These are phyloP conservation scores for Osmerus mordax DNA, from an alignment of 2,113 vertebrate species.

Conservation along the genomic window DNA sequence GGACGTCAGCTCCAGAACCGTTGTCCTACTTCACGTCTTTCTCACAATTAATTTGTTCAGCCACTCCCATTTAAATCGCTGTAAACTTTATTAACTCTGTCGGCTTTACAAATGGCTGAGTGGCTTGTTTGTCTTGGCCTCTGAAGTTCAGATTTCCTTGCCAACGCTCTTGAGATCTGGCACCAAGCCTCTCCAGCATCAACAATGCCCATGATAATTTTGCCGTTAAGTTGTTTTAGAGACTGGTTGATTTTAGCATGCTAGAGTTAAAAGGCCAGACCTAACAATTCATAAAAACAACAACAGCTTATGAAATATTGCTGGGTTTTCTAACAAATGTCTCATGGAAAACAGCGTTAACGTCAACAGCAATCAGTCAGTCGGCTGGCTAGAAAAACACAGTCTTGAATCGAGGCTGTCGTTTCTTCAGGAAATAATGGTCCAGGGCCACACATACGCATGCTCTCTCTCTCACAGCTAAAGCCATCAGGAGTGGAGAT, in stretches of 20 bases:
- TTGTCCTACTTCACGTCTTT: not conserved
- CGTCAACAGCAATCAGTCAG: constrained; percentile 21
- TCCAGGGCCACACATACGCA: no score
- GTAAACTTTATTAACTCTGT: constrained; percentile 45
- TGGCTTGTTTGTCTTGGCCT: constrained; percentile 48
- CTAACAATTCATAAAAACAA: constrained; percentile 24
- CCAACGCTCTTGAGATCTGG: constrained; percentile 33
- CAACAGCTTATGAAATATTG: constrained; percentile 10
- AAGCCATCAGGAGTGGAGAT: no score
- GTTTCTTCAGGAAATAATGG: not conserved
- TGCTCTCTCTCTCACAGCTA: no score
- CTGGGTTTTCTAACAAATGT: constrained; percentile 10
- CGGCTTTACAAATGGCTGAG: constrained; percentile 30
- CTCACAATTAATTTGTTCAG: constrained; percentile 21
- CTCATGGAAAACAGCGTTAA: constrained; percentile 25
- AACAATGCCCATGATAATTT: constrained; percentile 33
- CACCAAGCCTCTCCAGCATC: constrained; percentile 13
- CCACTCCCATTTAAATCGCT: constrained; percentile 37
- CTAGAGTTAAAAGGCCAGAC: constrained; percentile 7
- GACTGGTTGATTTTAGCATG: constrained; percentile 24
- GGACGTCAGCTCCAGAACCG: constrained; percentile 9
- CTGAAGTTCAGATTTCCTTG: constrained; percentile 32
- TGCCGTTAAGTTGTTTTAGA: constrained; percentile 22
- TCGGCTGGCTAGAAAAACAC: constrained; percentile 12
- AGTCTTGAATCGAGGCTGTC: constrained; percentile 11